Percentiles rank a stretch among this genome's conserved stretches.
Conservation (phyloP, 1,140 invertebrate genomes). For the Oreohelix idahoensis region DNA sequence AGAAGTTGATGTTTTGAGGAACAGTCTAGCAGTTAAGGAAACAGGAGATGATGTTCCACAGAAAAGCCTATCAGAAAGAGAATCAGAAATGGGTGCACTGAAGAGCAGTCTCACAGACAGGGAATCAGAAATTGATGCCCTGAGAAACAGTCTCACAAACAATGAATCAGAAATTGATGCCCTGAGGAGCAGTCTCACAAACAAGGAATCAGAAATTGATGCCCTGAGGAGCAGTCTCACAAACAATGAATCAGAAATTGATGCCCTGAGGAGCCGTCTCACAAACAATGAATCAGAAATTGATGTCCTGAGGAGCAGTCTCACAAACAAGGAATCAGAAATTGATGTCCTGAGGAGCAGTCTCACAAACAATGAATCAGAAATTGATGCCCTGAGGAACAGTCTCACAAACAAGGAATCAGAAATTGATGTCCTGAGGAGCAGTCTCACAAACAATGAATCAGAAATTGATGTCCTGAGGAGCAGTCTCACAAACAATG, state of each 20-base stretch:
- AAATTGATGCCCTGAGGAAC: neutral
- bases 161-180: neutral
- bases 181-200: neutral
- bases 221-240: neutral
- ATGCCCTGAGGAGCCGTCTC: neutral
- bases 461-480: neutral
- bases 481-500: neutral
- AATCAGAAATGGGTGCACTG: constrained; percentile 21
- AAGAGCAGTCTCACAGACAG: neutral
- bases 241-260: neutral
- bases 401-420: neutral
- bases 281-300: neutral
- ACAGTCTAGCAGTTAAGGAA: constrained; percentile 11
- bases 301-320: neutral
- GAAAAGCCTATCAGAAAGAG: neutral
- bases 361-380: neutral
- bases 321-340: neutral
- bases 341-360: neutral
- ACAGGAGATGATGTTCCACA: constrained; percentile 18
- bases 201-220: neutral
- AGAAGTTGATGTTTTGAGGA: constrained; percentile 11
- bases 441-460: neutral
- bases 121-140: neutral
- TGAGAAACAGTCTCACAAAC: neutral
- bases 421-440: neutral